A percentile compares a stretch with the other conserved stretches of the same genome.
Conservation (phyloP, 2,797 vertebrate genomes). For the Mormyrus proboscirostris region DNA sequence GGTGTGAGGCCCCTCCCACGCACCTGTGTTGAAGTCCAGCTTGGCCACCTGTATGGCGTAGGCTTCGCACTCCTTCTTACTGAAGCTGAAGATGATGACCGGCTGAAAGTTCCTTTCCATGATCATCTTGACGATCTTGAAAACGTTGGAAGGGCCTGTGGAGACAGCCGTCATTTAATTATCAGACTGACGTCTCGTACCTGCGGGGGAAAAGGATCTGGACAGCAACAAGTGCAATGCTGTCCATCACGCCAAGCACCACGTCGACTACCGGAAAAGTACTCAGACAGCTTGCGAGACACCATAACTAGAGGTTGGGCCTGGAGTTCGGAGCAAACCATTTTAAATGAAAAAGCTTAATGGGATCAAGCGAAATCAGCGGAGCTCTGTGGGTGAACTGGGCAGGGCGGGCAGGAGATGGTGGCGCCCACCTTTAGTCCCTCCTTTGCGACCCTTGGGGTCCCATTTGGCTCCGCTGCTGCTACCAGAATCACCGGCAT, state of each 20-base stretch:
- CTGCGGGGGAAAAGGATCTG: too few species aligned
- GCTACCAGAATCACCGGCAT: constrained; percentile 72
- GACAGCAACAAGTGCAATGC: background rate
- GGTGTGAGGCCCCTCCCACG: background rate
- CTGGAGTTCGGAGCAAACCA: background rate
- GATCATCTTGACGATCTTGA: constrained; percentile 99
- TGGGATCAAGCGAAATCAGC: background rate
- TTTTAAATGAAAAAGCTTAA: background rate
- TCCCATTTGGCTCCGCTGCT: constrained; percentile 69
- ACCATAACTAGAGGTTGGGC: too few species aligned
- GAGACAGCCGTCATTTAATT: background rate
- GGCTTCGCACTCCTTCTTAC: constrained; percentile 94
- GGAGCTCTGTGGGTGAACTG: background rate
- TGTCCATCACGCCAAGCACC: background rate
- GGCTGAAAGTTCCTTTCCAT: constrained; percentile 99
- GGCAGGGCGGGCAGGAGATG: background rate
- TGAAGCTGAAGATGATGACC: constrained; percentile 98
- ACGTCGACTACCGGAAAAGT: background rate
- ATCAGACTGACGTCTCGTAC: background rate
- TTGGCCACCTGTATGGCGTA: constrained; percentile 96
- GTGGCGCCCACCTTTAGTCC: constrained; percentile 76
- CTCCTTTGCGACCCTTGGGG: constrained; percentile 87
- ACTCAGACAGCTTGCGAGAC: background rate
- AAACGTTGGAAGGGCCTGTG: constrained; percentile 89
- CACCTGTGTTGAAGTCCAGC: constrained; percentile 93